Evolutionary conservation across 2,888 invertebrate species (phyloP), one percentile per base, ranked within the genome.

Genomic region (Rugalucina vietnamica): DNA sequence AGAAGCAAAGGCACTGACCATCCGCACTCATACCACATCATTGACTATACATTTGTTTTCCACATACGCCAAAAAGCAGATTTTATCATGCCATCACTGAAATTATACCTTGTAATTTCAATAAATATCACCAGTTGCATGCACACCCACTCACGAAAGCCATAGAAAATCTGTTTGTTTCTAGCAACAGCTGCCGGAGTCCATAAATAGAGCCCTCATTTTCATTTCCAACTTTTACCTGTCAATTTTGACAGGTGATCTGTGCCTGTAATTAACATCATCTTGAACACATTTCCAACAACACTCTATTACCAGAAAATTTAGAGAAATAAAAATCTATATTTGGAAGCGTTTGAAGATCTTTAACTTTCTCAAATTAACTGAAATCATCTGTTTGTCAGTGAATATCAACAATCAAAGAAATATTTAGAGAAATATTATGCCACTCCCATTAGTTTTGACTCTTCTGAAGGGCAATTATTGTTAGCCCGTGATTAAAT

Each of bases 391-490:
- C 60, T 60, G 60, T 60, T 60, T 60, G 24, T 60, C 29, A 60
- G 24, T 60, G 60, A 27, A 29, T 2, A 60, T 29, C 24, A 24
- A 29, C 24, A 12, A 60, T 60, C 24, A 60, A n/a, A 60, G 60
- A 60, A 43, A 43, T 43, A 43, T 43, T 43, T 12, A 43, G 43
- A 43, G 43, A 43, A 60, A 60, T 60, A 60, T 60, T 60, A 60
- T 60, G 60, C 60, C 60, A 60, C 60, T 12, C 60, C 60, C 60
- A 60, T 60, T 60, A 60, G 29, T 27, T 60, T 27, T 60, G 29
- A 54, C 4, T 27, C 60, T 24, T n/a, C 29, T 60, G 18, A 24
- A 60, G 18, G 24, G 10, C 60, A 60, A 60, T 60, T 60, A 27
- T 60, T 60, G 10, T 24, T 4, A 60, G n/a, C 10, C 60, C 5